Evolutionary conservation across 2,113 vertebrate species (phyloP).

Genomic region (Triplophysa tibetana): DNA sequence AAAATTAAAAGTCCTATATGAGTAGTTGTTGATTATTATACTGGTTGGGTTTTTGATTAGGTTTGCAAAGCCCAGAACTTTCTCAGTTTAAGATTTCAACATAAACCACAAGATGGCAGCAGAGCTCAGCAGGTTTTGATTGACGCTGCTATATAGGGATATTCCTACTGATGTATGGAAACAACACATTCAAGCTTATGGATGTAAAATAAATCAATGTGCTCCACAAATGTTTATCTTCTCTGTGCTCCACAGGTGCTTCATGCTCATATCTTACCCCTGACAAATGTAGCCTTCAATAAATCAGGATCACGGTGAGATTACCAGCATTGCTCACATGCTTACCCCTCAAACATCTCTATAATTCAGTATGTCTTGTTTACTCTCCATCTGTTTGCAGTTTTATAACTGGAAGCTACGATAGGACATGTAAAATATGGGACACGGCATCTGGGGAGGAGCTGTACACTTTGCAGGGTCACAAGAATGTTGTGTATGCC

Average conservation of each 20-base stretch:
- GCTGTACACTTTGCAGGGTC: constrained; percentile 81
- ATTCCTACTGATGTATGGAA: constrained; percentile 45
- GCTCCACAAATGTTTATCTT: constrained; percentile 31
- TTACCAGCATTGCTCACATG: constrained; percentile 46
- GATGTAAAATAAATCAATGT: constrained; percentile 52
- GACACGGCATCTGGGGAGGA: constrained; percentile 86
- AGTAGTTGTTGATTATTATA: not conserved
- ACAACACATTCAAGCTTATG: constrained; percentile 41
- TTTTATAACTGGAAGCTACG: constrained; percentile 97
- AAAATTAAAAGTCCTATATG: no score
- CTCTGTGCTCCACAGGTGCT: constrained; percentile 76
- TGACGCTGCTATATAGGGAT: constrained; percentile 40
- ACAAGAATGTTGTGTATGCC: constrained; percentile 91
- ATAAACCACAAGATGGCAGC: constrained; percentile 63
- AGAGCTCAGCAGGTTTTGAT: constrained; percentile 14
- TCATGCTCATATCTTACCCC: constrained; percentile 86
- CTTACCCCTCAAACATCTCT: not conserved
- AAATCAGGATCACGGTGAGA: constrained; percentile 93
- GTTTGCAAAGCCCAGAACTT: no score
- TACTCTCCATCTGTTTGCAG: constrained; percentile 65
- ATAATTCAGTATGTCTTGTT: not conserved
- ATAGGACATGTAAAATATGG: constrained; percentile 94
- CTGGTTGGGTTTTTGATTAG: not conserved
- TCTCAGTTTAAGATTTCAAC: not conserved
- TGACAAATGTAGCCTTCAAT: constrained; percentile 96